phyloP scores from a whole-genome alignment of 2,113 vertebrate genomes.

The cat (Felis catus) region F.catus_Fca126_mat1.0 CM031427.1:13693501-13694000 shows the following conservation, averaged over 20 bases:
- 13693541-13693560: slow-evolving; percentile 86
- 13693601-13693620: slow-evolving; percentile 76
- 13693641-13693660: slow-evolving; percentile 85
- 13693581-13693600: slow-evolving; percentile 74
- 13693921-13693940: slow-evolving; percentile 79
- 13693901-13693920: slow-evolving; percentile 83
- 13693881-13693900: slow-evolving; percentile 86
- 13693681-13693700: slow-evolving; percentile 87
- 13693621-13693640: slow-evolving; percentile 84
- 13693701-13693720: slow-evolving; percentile 89
- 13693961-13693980: neutral
- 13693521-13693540: slow-evolving; percentile 78
- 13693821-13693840: slow-evolving; percentile 90
- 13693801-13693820: slow-evolving; percentile 88
- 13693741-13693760: slow-evolving; percentile 86
- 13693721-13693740: slow-evolving; percentile 89
- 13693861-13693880: slow-evolving; percentile 84
- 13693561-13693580: slow-evolving; percentile 78
- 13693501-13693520: slow-evolving; percentile 50
- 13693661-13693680: slow-evolving; percentile 87
- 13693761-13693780: slow-evolving; percentile 80
- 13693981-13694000: neutral
- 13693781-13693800: slow-evolving; percentile 87
- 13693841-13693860: slow-evolving; percentile 83
- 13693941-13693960: slow-evolving; percentile 66